Base-by-base conservation (phyloP, 2,888 invertebrate genomes). In the Tetheella fluctuosa region DNA sequence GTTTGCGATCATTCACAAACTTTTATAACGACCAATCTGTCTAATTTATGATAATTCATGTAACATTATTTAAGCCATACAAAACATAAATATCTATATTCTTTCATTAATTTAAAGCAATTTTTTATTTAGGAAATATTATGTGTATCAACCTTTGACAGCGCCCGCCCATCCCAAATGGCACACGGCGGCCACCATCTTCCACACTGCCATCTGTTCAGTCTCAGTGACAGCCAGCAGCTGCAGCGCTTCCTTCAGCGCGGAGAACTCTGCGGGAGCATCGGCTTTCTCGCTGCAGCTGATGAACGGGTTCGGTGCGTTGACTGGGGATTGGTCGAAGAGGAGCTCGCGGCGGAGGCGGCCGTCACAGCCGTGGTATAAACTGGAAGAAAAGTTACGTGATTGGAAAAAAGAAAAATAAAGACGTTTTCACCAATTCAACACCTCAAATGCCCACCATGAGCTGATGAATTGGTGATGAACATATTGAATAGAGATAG, bases 81-180 rank as follows among this genome's bases (percentile, higher is more conserved):
- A 30, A 8, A 30, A 28, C 3, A 5, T 28, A 28, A 30, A 30
- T 30, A 13, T 13, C 34, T 13, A 34, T 34, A 3, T 34, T 13
- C n/a, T n/a, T n/a, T n/a, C n/a, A n/a, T n/a, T n/a, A n/a, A n/a
- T n/a, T n/a, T n/a, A n/a, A n/a, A n/a, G n/a, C n/a, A n/a, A n/a
- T n/a, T n/a, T n/a, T n/a, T n/a, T n/a, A n/a, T 34, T 34, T 13
- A 13, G 13, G 2, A 13, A 23, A 1, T 55, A n/a, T 52, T 28
- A 1, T n/a, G 23, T n/a, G n/a, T n/a, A n/a, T n/a, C n/a, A n/a
- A 95, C 96, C 95, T 94, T 96, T 96, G 0, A 95, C 94, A 58
- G 96, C 97, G 0, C 97, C 97, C 30, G 97, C 98, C 83, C 96
- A 96, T 15, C 98, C 98, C 67, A 99, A 90, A 90, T 99, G 99